phyloP scores from a whole-genome alignment of 2,888 invertebrate species.

The Pseudoips prasinana region DNA sequence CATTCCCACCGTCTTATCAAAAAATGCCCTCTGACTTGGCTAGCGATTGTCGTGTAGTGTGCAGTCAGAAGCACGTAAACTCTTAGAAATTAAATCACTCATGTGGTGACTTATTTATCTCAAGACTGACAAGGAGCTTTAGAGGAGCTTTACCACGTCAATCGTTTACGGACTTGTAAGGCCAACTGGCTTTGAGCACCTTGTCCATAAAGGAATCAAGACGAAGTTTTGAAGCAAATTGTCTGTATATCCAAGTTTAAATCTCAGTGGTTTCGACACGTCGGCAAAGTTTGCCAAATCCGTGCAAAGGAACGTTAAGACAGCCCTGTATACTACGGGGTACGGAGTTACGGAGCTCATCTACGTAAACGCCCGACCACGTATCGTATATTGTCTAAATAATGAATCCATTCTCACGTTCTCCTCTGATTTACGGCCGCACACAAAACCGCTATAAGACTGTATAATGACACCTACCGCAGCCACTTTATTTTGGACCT shows the following conservation, averaged over 20 bases:
- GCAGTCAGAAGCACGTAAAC: no score
- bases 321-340: slow-evolving; percentile 27
- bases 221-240: no score
- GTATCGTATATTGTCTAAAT: slow-evolving; percentile 61
- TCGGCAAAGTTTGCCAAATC: slow-evolving; percentile 17
- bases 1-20: no score
- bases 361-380: slow-evolving; percentile 39
- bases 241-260: slow-evolving; percentile 6
- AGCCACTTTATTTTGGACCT: slow-evolving; percentile 74
- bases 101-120: no score
- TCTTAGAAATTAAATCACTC: no score
- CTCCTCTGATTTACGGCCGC: slow-evolving; percentile 69
- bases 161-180: no score
- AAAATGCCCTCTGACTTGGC: no score
- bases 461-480: slow-evolving; percentile 77
- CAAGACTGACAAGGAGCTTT: no score
- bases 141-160: no score
- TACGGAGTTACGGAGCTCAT: slow-evolving; percentile 23
- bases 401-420: slow-evolving; percentile 75
- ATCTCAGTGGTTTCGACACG: slow-evolving; percentile 6
- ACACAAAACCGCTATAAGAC: slow-evolving; percentile 66
- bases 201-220: no score
- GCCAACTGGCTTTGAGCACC: no score
- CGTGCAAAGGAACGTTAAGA: slow-evolving; percentile 13
- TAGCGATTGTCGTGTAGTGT: no score